Evolutionary conservation across 2,888 invertebrate genomes (phyloP), one percentile per base, ranked within the genome.

Genomic region (Gonocerus acuteangulatus): DNA sequence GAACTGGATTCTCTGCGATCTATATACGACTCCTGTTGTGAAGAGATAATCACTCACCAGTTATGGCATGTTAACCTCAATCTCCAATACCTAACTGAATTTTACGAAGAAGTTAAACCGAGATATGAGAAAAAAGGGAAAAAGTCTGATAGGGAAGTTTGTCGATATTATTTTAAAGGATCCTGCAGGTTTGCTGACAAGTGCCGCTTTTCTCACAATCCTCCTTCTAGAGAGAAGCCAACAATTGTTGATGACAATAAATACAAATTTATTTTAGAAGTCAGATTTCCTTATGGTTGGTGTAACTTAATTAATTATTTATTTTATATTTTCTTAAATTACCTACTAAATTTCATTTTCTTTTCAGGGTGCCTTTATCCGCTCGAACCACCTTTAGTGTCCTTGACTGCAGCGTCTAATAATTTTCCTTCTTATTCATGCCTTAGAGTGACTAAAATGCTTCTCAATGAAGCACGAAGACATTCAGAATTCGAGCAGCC

Each of bases 1-100:
- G 89, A 90, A 70, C 83, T 82, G 72, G 82, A 82, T 65, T 86
- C 85, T 0, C 73, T 90, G 32, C 82, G 86, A 73, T 87, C 88
- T 15, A 89, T 89, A 66, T 90, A 88, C 69, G 88, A 86, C 62
- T 75, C 78, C 27, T 22, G 52, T 19, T 89, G 86, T 71, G 78
- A 76, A 69, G 83, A 84, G 64, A 86, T 84, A 71, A 84, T 87
- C 60, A 77, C 78, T 58, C 82, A 87, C 74, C 70, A 72, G 34
- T 79, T 88, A 16, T 90, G 89, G 89, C 80, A 77, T 65, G 74
- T 89, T 0, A 81, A 80, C 69, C 74, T 89, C 60, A 79, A 82
- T n/a, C 61, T 70, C n/a, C 69, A 68, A n/a, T 71, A 69, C 48
- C 61, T 71, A 6, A 54, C 61, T 6, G 61, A 69, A 36, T 57